Conservation (phyloP, 2,797 vertebrate genomes). For the Mus spretus region DNA sequence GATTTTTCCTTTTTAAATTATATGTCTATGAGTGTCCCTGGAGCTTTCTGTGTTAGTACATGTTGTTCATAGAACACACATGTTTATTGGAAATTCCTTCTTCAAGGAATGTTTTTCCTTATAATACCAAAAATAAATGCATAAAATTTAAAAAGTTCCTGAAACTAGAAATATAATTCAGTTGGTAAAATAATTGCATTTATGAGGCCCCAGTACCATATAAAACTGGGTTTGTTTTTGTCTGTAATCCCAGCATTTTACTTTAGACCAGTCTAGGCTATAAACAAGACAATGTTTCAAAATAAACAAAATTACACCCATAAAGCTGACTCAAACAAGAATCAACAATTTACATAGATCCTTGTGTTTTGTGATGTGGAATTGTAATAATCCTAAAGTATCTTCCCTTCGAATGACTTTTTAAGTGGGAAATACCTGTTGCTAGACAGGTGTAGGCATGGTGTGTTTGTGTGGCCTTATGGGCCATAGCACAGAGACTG, state of each 20-base stretch:
- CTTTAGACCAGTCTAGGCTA: background rate
- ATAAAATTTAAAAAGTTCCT: background rate
- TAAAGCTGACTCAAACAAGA: conserved; percentile 42
- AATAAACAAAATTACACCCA: background rate
- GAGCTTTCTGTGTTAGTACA: conserved; percentile 27
- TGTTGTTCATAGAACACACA: conserved; percentile 10
- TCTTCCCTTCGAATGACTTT: conserved; percentile 38
- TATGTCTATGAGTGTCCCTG: background rate
- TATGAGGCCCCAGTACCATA: background rate
- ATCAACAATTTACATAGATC: conserved; percentile 45
- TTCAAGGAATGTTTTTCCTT: conserved; percentile 54
- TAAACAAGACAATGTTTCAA: background rate
- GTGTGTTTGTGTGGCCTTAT: background rate
- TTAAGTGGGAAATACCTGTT: background rate
- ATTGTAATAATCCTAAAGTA: conserved; percentile 55
- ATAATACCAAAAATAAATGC: conserved; percentile 55
- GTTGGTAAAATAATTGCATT: background rate
- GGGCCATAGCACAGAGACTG: background rate
- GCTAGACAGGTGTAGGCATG: background rate
- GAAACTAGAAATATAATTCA: background rate
- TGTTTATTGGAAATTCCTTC: conserved; percentile 34
- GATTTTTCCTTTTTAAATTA: too few relatives aligned
- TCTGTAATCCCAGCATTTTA: background rate
- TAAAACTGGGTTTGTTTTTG: background rate
- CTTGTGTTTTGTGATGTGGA: background rate